Evolutionary conservation across 2,797 vertebrate species (phyloP).

Genomic region (Sebastes itinus): DNA sequence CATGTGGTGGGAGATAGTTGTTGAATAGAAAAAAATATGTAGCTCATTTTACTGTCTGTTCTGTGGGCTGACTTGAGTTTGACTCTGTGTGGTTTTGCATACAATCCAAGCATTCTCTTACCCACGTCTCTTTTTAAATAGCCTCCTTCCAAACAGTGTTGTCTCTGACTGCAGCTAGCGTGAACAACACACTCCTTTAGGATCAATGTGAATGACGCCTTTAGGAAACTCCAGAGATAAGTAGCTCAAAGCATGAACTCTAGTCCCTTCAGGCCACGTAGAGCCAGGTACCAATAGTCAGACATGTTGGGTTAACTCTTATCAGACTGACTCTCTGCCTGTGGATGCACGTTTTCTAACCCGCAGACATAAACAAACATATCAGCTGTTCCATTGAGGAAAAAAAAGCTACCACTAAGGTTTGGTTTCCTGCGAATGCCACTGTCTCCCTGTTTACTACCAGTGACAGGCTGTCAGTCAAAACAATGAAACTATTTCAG

Average conservation of each 20-base stretch:
- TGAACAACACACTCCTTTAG: not conserved
- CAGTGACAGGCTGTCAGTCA: not conserved
- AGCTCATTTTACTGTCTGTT: not conserved
- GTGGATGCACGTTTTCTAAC: not conserved
- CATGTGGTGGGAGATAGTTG: not conserved
- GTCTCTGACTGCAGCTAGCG: not conserved
- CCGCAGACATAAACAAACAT: not conserved
- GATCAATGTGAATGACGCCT: not conserved
- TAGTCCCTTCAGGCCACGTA: not conserved
- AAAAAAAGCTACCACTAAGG: not conserved
- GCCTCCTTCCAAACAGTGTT: not conserved
- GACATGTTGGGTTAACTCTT: not conserved
- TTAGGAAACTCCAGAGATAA: conserved; percentile 9
- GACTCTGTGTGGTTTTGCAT: conserved; percentile 4
- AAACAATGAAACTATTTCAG: not conserved
- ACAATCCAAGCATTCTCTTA: conserved; percentile 30
- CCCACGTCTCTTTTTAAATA: conserved; percentile 30
- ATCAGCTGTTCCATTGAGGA: not conserved
- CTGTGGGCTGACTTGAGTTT: conserved; percentile 7
- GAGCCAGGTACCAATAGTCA: not conserved
- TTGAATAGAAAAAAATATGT: not conserved
- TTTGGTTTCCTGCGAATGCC: not conserved
- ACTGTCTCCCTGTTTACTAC: not conserved
- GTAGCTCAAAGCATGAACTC: not conserved
- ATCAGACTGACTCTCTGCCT: not conserved